Evolutionary conservation across 2,797 vertebrate genomes (phyloP).

Genomic region (Aulostomus chinensis): DNA sequence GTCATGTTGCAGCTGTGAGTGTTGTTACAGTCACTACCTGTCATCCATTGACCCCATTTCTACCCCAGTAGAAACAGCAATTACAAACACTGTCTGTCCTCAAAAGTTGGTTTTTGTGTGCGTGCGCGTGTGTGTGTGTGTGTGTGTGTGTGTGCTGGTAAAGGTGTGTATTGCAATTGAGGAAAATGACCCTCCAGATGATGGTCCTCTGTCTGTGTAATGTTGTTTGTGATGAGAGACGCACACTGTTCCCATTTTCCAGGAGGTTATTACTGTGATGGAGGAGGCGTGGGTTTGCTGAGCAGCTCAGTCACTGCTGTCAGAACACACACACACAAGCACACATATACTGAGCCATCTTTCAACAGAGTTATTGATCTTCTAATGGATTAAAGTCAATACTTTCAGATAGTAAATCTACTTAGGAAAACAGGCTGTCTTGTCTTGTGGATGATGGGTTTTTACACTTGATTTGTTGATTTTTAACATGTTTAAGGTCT

Average conservation of each 20-base stretch:
- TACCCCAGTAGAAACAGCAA: slow-evolving; percentile 7
- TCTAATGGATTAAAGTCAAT: slow-evolving; percentile 23
- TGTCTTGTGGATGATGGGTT: slow-evolving; percentile 3
- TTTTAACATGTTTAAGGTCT: background rate
- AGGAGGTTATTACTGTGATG: slow-evolving; percentile 59
- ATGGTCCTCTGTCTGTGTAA: slow-evolving; percentile 31
- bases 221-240: slow-evolving; percentile 50
- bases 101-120: background rate
- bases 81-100: slow-evolving; percentile 2
- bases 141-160: background rate
- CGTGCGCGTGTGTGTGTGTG: background rate
- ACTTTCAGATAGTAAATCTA: slow-evolving; percentile 8
- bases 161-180: slow-evolving; percentile 6
- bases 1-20: slow-evolving; percentile 9
- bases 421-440: background rate
- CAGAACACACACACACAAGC: slow-evolving; percentile 9
- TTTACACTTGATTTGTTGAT: slow-evolving; percentile 14
- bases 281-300: slow-evolving; percentile 27
- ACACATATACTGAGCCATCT: slow-evolving; percentile 12
- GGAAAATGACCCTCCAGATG: slow-evolving; percentile 38
- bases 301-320: slow-evolving; percentile 18
- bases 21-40: slow-evolving; percentile 31
- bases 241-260: slow-evolving; percentile 36
- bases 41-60: slow-evolving; percentile 44
- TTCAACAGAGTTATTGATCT: slow-evolving; percentile 14